Percentiles rank a stretch among this genome's conserved stretches.
Conservation (phyloP, 2,113 vertebrate genomes). For the Argyrosomus japonicus region DNA sequence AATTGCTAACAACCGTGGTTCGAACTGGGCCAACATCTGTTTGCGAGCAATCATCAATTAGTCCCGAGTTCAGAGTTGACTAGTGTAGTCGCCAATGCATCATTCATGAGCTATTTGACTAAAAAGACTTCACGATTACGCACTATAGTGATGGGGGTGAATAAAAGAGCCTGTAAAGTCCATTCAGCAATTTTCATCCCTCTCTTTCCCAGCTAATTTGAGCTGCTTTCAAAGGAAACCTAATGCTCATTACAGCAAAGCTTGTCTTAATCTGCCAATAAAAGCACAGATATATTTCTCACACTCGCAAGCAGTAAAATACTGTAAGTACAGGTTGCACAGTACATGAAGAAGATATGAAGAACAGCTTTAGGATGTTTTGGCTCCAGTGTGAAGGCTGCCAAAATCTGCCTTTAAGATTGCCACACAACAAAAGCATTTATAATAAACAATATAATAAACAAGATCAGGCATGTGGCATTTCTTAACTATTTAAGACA, state of each 20-base stretch:
- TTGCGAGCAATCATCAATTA: slow-evolving; percentile 80
- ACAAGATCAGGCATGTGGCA: not conserved
- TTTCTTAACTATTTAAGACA: not conserved
- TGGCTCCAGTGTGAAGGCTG: not conserved
- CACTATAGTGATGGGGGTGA: slow-evolving; percentile 40
- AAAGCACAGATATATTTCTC: slow-evolving; percentile 74
- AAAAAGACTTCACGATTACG: slow-evolving; percentile 62
- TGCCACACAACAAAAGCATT: not conserved
- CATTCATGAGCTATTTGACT: slow-evolving; percentile 78
- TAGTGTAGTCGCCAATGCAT: slow-evolving; percentile 73
- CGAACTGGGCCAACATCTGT: slow-evolving; percentile 80
- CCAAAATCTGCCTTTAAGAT: slow-evolving; percentile 1
- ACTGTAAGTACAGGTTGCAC: slow-evolving; percentile 55
- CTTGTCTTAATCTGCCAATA: slow-evolving; percentile 71
- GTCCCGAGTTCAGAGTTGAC: slow-evolving; percentile 79
- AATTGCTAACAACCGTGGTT: slow-evolving; percentile 80
- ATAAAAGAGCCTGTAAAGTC: slow-evolving; percentile 58
- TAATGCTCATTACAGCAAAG: slow-evolving; percentile 73
- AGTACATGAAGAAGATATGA: slow-evolving; percentile 38
- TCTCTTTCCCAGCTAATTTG: slow-evolving; percentile 60
- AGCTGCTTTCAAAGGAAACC: slow-evolving; percentile 76
- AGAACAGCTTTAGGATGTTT: slow-evolving; percentile 49
- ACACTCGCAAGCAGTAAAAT: slow-evolving; percentile 69
- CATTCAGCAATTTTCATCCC: slow-evolving; percentile 66
- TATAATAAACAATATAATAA: not conserved